Percentiles rank a stretch among this genome's conserved stretches.
phyloP scores from a whole-genome alignment of 2,888 invertebrate genomes.

The Osmoderma eremita region DNA sequence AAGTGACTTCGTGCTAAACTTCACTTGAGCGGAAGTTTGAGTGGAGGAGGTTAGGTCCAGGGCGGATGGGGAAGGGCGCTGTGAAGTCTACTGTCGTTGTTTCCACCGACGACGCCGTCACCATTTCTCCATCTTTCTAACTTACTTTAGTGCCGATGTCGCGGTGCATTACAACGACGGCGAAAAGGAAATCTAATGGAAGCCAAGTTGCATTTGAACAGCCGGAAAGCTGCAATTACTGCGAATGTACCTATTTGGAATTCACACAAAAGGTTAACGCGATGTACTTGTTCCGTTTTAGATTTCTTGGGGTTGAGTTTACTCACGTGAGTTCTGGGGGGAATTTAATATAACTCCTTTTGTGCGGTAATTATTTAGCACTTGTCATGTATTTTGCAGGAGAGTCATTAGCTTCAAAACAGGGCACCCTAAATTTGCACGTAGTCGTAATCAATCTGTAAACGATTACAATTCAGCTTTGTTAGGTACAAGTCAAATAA shows the following conservation, averaged over 20 bases:
- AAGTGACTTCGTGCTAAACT: conserved; percentile 44
- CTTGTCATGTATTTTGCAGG: too few species aligned
- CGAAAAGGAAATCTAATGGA: conserved; percentile 18
- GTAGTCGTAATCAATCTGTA: too few species aligned
- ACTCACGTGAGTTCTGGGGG: background rate
- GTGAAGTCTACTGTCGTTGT: conserved; percentile 13
- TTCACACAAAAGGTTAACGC: conserved; percentile 31
- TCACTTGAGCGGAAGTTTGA: conserved; percentile 44
- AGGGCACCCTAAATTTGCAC: too few species aligned
- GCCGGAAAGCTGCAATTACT: conserved; percentile 40
- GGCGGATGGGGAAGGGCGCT: conserved; percentile 12
- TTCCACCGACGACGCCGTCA: conserved; percentile 6
- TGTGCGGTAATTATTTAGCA: too few species aligned
- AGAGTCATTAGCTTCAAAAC: too few species aligned
- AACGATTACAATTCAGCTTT: too few species aligned
- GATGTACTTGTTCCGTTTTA: conserved; percentile 5
- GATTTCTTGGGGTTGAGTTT: background rate
- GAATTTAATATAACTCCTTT: too few species aligned
- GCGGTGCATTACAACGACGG: conserved; percentile 17
- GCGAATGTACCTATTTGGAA: conserved; percentile 40
- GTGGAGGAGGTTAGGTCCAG: conserved; percentile 22
- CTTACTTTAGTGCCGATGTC: conserved; percentile 1
- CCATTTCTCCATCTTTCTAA: conserved; percentile 34
- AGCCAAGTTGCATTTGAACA: conserved; percentile 30
- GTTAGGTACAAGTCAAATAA: too few species aligned